Evolutionary conservation across 2,888 invertebrate genomes (phyloP).

Genomic region (Thysanoteuthis rhombus): DNA sequence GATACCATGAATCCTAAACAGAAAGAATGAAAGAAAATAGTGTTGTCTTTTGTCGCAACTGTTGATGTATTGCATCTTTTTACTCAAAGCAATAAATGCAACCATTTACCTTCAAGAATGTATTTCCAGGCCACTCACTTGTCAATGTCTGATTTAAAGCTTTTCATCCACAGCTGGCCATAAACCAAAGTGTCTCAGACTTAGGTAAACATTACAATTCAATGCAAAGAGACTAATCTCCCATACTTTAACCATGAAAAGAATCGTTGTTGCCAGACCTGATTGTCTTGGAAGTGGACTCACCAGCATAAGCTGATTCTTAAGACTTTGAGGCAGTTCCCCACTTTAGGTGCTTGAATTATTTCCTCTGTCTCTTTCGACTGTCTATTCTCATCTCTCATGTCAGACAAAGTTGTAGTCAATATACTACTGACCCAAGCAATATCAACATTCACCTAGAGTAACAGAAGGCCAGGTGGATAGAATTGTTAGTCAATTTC

Average conservation of each 20-base stretch:
- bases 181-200: not conserved
- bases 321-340: not conserved
- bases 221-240: constrained; percentile 12
- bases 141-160: not conserved
- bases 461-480: not conserved
- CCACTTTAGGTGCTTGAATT: not conserved
- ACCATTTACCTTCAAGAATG: not conserved
- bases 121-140: not conserved
- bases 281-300: not conserved
- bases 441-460: not conserved
- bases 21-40: not conserved
- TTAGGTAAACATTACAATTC: not conserved
- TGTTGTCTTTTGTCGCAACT: not conserved
- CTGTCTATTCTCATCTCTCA: not conserved
- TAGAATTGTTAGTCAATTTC: not conserved
- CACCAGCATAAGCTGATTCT: not conserved
- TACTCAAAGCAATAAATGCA: not conserved
- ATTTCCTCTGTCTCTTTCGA: not conserved
- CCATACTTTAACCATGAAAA: not conserved
- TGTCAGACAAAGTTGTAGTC: not conserved
- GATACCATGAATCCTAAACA: not conserved
- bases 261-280: not conserved
- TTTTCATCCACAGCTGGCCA: not conserved
- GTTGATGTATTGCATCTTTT: not conserved
- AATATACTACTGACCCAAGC: not conserved